Base-by-base conservation (phyloP, 2,888 invertebrate species). In the Drosophila koepferae region DNA sequence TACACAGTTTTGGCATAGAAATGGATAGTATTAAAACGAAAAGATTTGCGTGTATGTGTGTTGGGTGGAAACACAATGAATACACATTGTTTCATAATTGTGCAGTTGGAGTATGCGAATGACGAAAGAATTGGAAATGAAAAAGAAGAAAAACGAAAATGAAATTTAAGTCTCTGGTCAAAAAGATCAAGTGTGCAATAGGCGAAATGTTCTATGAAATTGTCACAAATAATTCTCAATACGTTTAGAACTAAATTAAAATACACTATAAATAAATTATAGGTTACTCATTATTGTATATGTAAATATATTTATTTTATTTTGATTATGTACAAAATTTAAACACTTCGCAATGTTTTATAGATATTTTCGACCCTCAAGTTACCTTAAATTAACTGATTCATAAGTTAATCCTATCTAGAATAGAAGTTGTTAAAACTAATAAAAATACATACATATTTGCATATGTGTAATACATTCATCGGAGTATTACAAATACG, bases 21-120 rank as follows among this genome's bases (percentile, higher is more conserved):
- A 83, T 84, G 67, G 66, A 60, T 86, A 77, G 63, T 85, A 69
- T 69, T 87, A 41, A 82, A 75, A 82, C 76, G 69, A 86, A 88
- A 88, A 76, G 63, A 55, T 67, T 76, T 72, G 43, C 58, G 64
- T 77, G 63, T 55, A 14, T 54, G 66, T 77, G 60, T 51, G 16
- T 56, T 38, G 48, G 61, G 54, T 71, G 49, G 54, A 23, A 78
- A 73, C 79, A 89, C 82, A 88, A 79, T 65, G 63, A 67, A 48
- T 76, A 77, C 69, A 88, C 46, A 61, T 74, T 55, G 54, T 70
- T 56, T 23, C 40, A 43, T 64, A 60, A 72, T 81, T 69, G 89
- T 84, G 88, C 73, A 74, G 64, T 75, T 72, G 65, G 60, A 78
- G 51, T 77, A 74, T 81, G 88, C 51, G 82, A 84, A 85, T 79